Evolutionary conservation across 2,888 invertebrate genomes (phyloP).

Genomic region (Limnephilus marmoratus): DNA sequence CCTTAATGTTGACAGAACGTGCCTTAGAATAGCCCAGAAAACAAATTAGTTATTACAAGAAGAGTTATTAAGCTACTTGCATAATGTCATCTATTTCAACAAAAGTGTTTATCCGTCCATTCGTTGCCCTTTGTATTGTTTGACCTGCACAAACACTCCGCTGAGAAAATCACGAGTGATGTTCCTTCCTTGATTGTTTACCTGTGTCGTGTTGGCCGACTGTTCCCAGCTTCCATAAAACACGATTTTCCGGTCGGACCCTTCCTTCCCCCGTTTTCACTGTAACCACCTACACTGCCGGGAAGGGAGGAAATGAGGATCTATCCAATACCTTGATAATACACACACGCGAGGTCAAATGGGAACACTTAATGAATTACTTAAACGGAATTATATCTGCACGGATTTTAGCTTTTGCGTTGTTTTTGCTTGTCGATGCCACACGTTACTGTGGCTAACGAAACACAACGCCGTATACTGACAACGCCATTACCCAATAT

Average conservation of each 20-base stretch:
- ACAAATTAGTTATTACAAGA: no score
- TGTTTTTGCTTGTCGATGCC: no score
- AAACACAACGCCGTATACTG: no score
- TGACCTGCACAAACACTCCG: neutral
- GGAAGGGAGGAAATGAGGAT: neutral
- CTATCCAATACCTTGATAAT: neutral
- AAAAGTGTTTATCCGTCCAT: neutral
- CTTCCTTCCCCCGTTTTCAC: neutral
- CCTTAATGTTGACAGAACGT: no score
- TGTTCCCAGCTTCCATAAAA: neutral
- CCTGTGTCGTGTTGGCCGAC: neutral
- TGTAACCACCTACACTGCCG: neutral
- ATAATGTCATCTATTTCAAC: neutral
- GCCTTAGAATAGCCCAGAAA: no score
- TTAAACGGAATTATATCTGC: no score
- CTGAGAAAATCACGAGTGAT: neutral
- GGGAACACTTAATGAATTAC: neutral
- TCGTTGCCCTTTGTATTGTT: neutral
- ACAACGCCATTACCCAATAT: no score
- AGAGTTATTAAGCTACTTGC: no score
- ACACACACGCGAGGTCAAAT: neutral
- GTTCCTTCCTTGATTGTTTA: neutral
- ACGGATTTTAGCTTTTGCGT: no score
- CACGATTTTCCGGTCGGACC: neutral
- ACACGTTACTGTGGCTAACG: no score